phyloP scores from a whole-genome alignment of 37 sponge, comb jelly and placozoan genomes.

The Petrosia ficiformis region DNA sequence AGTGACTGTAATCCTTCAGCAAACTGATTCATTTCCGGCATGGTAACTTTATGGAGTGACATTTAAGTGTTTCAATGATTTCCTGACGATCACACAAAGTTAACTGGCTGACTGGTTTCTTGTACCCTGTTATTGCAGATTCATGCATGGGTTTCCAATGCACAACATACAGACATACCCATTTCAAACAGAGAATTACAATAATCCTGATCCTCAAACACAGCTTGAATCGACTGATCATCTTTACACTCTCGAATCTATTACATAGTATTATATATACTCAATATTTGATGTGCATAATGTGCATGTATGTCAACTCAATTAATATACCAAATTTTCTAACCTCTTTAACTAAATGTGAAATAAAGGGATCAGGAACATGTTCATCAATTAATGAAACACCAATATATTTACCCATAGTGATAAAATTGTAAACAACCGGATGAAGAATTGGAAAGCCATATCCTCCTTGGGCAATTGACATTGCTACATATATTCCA shows the following conservation, averaged over 20 bases:
- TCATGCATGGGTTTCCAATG: too few relatives aligned
- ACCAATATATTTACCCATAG: constrained; percentile 2
- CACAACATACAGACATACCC: not conserved
- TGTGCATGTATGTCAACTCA: not conserved
- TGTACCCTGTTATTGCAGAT: not conserved
- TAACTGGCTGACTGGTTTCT: not conserved
- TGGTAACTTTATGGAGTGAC: not conserved
- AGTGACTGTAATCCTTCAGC: constrained; percentile 13
- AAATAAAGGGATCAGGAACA: too few relatives aligned
- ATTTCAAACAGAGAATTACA: constrained; percentile 2
- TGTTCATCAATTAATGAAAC: not conserved
- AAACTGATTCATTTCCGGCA: constrained; percentile 22
- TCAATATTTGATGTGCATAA: not conserved
- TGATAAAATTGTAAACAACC: constrained; percentile 18
- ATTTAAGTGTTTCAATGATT: not conserved
- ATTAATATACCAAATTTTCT: too few relatives aligned
- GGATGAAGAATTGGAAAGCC: constrained; percentile 26
- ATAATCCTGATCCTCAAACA: constrained; percentile 1
- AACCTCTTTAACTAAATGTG: too few relatives aligned
- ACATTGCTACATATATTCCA: constrained; percentile 21
- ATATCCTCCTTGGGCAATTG: constrained; percentile 15
- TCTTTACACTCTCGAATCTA: constrained; percentile 5
- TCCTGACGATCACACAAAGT: not conserved
- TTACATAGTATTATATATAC: not conserved
- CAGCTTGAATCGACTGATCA: not conserved